Evolutionary conservation across 2,113 vertebrate species (phyloP), one percentile per base, ranked within the genome.

Genomic region (Phyllopteryx taeniolatus): DNA sequence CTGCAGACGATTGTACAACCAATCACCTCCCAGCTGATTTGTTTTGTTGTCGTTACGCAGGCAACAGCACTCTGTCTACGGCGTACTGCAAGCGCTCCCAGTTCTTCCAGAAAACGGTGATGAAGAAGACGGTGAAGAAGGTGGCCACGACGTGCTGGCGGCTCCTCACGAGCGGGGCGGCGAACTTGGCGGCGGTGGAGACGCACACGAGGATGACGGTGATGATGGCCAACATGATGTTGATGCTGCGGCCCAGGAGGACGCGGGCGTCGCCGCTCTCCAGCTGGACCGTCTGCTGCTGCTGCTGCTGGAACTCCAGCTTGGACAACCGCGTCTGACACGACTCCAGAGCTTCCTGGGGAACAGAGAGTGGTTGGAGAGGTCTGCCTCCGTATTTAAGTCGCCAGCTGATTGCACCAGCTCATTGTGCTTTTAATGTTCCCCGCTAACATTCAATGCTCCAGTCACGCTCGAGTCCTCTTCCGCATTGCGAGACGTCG

Each of bases 141-240:
- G 95, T 98, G 80, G 91, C 94, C 67, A 95, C 89, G 88, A 97
- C 88, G 54, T 96, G 96, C 79, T 93, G 91, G 49, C 97, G 95
- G 27, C 95, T 98, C 89, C 94, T 95, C 93, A 96, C 94, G 80
- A 98, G 89, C 0, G 96, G 95, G 0, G 95, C 95, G 78, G 96
- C 95, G 82, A 98, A 98, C 91, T 93, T 98, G 88, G 95, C 96
- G 1, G 94, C 92, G 22, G 96, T 97, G 91, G 97, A 99, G 81
- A 98, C 96, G 2, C 97, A 99, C 84, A 99, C 96, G 83, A 99
- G 93, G 84, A 99, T 91, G 89, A 98, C 96, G 0, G 96, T 97
- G 92, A 97, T 95, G 78, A 99, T 93, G 27, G 96, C 96, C 83
- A 99, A 92, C 91, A 99, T 95, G 85, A 99, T 95, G 2, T 96